Base-by-base conservation (phyloP, 37 sponge, comb jelly and placozoan species). In the Diacarnus erythraeanus region DNA sequence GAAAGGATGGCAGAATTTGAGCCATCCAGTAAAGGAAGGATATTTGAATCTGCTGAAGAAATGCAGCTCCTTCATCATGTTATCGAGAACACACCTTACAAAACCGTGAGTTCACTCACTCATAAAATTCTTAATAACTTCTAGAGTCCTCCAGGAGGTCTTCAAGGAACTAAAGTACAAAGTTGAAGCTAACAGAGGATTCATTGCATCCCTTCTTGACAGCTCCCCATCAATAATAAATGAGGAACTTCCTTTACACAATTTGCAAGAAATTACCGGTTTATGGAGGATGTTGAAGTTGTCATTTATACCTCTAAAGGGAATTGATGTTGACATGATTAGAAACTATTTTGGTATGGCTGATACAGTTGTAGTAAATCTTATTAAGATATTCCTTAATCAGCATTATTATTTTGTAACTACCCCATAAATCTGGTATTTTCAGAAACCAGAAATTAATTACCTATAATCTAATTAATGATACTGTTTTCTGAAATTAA, bases 261-360 rank as follows among this genome's bases (percentile, higher is more conserved):
- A 77, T 6, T 57, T 39, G 1, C 40, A 87, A 1, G 68, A 76
- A 37, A 38, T 33, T 21, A 38, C 33, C 35, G 17, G 39, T 10
- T 57, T 86, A 39, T 38, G 26, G 34, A 57, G 69, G 40, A 77
- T 77, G 72, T 42, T 86, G 67, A 42, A 40, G 35, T 17, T 38
- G 42, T 72, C 80, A 2, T 23, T 91, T 4, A 26, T 91, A 0
- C 87, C 88, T 2, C 47, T 59, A 5, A 79, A 51, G 40, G 65
- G 57, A 30, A 33, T 89, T 23, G 74, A 69, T 64, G 38, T 91
- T 12, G 35, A 70, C 26, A 40, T 37, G 26, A 70, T 91, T 23
- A 81, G 91, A 43, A 78, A 87, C 37, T 91, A 91, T 74, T 91
- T 82, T 82, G 90, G 90, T 90, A 81, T n/a, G n/a, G n/a, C n/a